Evolutionary conservation across 1,140 invertebrate genomes (phyloP), one percentile per base, ranked within the genome.

Genomic region (Drosophila aff.): DNA sequence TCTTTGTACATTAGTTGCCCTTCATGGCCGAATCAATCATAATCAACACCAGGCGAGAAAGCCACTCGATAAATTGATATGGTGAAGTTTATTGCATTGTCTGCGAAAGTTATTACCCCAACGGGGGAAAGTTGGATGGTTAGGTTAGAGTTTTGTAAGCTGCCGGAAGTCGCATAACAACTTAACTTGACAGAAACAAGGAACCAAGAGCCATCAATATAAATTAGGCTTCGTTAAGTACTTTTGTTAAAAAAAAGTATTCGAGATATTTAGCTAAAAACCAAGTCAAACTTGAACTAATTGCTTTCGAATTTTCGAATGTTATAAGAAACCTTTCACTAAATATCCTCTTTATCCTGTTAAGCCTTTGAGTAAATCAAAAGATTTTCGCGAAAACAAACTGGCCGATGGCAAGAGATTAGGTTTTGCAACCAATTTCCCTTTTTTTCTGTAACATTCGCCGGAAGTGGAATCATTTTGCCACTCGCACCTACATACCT

Each of bases 11-110:
- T 68, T 69, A 80, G 76, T 63, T 66, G 52, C 38, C 50, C 61
- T 62, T 79, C 62, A 68, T 69, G 71, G 78, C 55, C 72, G 38
- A 75, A 87, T 86, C 64, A 66, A 82, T 86, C 83, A 82, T 82
- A 82, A 87, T 86, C 71, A 86, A 77, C 43, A 49, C 63, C 41
- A 13, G 38, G 43, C 26, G 23, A 43, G 43, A 23, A 41, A 31
- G 63, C 52, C 44, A 74, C 68, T 73, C 38, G 49, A 53, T 46
- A 71, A 72, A 79, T 63, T 69, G 46, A 59, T 71, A 63, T 63
- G 64, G 11, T 31, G 47, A 79, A 78, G 58, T 71, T 79, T 44
- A 67, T 76, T 46, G 74, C 65, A 78, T 63, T 78, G 64, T 77
- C 76, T 77, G 41, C 2, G 23, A 76, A 76, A 76, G 13, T 76